Evolutionary conservation across 23 tunicate species (phyloP).

Genomic region (Halocynthia aurantium): DNA sequence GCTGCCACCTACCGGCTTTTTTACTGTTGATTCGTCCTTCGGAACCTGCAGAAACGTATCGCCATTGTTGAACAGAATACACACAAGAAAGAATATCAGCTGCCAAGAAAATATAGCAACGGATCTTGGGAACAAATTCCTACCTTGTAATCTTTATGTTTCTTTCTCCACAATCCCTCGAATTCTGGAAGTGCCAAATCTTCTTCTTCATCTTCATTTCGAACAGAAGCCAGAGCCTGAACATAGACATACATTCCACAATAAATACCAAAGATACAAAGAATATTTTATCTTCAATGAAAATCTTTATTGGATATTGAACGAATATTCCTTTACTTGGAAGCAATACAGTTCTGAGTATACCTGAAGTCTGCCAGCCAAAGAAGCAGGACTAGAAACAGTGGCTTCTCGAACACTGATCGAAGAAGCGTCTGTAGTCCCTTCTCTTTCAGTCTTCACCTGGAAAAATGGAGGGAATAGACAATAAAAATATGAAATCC

Average conservation of each 20-base stretch:
- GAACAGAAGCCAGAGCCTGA: background rate
- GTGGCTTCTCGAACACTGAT: background rate
- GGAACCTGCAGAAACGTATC: constrained; percentile 21
- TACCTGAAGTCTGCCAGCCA: constrained; percentile 17
- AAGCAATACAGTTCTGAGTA: background rate
- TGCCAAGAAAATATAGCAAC: background rate
- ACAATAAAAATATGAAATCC: no score
- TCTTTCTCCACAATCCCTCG: constrained; percentile 74
- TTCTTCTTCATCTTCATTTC: constrained; percentile 24
- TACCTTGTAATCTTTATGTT: constrained; percentile 57
- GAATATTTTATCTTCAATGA: background rate
- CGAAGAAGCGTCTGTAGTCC: no score
- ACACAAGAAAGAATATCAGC: no score
- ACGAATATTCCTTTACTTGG: background rate
- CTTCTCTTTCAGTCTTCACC: no score
- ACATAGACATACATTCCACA: background rate
- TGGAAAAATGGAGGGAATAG: no score
- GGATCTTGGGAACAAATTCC: background rate
- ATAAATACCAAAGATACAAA: no score
- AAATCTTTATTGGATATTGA: background rate
- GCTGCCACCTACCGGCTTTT: constrained; percentile 71
- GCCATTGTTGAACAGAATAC: no score
- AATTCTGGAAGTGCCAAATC: constrained; percentile 70
- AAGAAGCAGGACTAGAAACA: constrained; percentile 10
- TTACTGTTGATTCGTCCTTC: constrained; percentile 16